Evolutionary conservation across 2,888 invertebrate species (phyloP).

Genomic region (Agrochola lychnidis): DNA sequence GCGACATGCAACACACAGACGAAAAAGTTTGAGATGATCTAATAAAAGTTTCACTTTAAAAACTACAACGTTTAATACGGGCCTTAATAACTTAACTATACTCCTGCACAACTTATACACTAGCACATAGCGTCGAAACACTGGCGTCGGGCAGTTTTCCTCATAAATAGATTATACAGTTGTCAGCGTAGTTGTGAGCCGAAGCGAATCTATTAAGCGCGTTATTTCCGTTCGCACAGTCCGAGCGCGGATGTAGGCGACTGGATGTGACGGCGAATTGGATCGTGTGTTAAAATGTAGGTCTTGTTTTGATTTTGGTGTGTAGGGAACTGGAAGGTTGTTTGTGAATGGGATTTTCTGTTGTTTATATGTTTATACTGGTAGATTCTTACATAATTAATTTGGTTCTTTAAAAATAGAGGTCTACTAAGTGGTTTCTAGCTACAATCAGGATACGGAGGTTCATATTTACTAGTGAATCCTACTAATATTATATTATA

Average conservation of each 20-base stretch:
- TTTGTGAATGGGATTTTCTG: conserved; percentile 8
- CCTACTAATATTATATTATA: too few species aligned
- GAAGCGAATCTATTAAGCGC: conserved; percentile 90
- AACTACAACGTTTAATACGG: neutral
- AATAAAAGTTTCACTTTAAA: too few species aligned
- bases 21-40: too few species aligned
- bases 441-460: neutral
- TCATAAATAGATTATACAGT: conserved; percentile 89
- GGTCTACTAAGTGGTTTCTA: neutral
- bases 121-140: conserved; percentile 48
- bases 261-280: conserved; percentile 71
- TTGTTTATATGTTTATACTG: conserved; percentile 4
- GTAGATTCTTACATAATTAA: neutral
- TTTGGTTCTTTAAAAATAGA: neutral
- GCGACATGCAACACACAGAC: too few species aligned
- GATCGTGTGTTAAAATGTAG: conserved; percentile 43
- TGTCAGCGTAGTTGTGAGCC: conserved; percentile 88
- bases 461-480: neutral
- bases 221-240: conserved; percentile 87
- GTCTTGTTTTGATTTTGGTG: conserved; percentile 30
- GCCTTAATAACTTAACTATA: conserved; percentile 18
- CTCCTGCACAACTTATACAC: conserved; percentile 17
- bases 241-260: conserved; percentile 62
- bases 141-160: conserved; percentile 80
- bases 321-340: conserved; percentile 20